Percentiles rank a stretch among this genome's conserved stretches.
phyloP scores from a whole-genome alignment of 2,888 invertebrate genomes.

The Campaea margaritaria region DNA sequence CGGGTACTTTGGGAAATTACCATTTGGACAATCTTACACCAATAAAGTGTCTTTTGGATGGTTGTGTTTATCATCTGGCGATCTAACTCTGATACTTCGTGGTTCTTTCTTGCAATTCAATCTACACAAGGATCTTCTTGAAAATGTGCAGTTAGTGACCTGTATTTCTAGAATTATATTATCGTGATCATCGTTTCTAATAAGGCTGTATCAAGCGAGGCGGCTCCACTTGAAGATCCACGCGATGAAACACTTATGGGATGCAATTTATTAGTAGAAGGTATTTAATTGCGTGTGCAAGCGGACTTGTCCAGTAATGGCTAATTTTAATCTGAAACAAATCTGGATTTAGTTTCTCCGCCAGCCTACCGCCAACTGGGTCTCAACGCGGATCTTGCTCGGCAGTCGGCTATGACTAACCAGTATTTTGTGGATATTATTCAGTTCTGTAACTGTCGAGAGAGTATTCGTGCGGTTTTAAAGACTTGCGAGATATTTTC shows the following conservation, averaged over 20 bases:
- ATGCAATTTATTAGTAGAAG: conserved; percentile 25
- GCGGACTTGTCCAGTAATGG: conserved; percentile 34
- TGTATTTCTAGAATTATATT: conserved; percentile 32
- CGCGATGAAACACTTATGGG: conserved; percentile 32
- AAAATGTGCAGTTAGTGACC: conserved; percentile 33
- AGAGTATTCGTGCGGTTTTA: conserved; percentile 27
- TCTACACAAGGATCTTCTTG: conserved; percentile 21
- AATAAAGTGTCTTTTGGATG: not conserved
- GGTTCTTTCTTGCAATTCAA: not conserved
- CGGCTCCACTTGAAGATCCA: conserved; percentile 36
- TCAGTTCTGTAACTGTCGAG: conserved; percentile 45
- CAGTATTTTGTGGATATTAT: conserved; percentile 57
- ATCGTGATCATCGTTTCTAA: conserved; percentile 30
- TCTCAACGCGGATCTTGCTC: conserved; percentile 63
- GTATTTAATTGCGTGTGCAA: conserved; percentile 23
- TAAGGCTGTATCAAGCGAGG: conserved; percentile 24
- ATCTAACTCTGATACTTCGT: not conserved
- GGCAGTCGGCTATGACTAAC: conserved; percentile 61
- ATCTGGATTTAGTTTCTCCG: conserved; percentile 59
- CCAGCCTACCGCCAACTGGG: conserved; percentile 64
- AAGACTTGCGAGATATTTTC: conserved; percentile 45
- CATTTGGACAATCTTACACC: not conserved
- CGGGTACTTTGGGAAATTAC: not conserved
- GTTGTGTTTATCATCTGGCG: not conserved
- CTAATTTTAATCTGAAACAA: conserved; percentile 47